A percentile compares a stretch with the other conserved stretches of the same genome.
These are phyloP conservation scores for Dicerorhinus sumatrensis DNA, from an alignment of 2,113 vertebrate genomes.

Conservation along the genomic window DNA sequence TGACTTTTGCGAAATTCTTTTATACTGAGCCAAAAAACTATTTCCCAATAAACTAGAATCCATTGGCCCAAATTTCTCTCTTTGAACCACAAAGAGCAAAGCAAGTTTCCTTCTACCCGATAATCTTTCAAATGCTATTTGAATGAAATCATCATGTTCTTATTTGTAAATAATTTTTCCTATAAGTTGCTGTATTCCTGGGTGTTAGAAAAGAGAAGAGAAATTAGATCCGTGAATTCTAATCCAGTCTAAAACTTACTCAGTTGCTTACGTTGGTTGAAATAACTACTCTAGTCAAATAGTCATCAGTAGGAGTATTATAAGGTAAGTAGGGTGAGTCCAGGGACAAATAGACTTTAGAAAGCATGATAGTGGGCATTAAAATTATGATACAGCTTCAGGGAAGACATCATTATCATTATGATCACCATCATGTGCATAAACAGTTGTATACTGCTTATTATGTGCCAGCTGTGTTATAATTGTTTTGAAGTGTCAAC, in stretches of 20 bases:
- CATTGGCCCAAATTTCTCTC: neutral
- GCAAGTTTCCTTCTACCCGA: neutral
- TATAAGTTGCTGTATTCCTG: neutral
- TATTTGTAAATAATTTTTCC: neutral
- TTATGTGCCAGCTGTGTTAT: neutral
- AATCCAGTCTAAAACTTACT: neutral
- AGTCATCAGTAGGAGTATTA: neutral
- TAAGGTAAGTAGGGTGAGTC: neutral
- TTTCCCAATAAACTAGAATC: neutral
- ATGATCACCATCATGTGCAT: neutral
- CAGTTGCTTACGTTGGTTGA: neutral
- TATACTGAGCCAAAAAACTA: neutral
- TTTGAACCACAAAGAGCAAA: neutral
- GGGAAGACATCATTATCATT: neutral
- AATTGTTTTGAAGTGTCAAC: neutral
- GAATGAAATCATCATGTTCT: neutral
- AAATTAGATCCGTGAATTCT: neutral
- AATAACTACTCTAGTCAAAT: neutral
- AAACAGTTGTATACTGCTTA: neutral
- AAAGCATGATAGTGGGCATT: neutral
- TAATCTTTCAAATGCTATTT: neutral
- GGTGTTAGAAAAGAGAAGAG: neutral
- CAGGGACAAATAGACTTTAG: neutral
- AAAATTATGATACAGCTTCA: neutral
- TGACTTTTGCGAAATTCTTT: neutral